Conservation (phyloP, 1,140 invertebrate species). For the Camponotus floridanus region DNA sequence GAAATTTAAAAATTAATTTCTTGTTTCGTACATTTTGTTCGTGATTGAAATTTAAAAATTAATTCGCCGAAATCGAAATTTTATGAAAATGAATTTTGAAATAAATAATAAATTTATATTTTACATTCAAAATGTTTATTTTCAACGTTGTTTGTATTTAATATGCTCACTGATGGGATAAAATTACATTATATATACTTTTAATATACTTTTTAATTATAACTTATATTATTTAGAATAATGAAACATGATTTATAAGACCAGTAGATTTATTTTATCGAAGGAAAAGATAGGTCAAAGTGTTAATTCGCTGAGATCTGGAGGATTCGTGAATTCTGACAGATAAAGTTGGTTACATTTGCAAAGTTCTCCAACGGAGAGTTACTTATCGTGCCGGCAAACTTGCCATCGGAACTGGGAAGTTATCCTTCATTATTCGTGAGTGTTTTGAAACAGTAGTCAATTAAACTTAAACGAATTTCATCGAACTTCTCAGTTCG, state of each 20-base stretch:
- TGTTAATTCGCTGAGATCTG: constrained; percentile 30
- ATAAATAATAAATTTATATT: too few species aligned
- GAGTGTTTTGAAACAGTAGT: constrained; percentile 63
- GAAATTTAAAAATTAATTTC: neutral
- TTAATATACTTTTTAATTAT: constrained; percentile 13
- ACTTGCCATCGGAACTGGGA: constrained; percentile 48
- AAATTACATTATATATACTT: neutral
- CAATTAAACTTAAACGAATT: constrained; percentile 64
- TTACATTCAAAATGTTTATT: too few species aligned
- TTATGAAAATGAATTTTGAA: neutral
- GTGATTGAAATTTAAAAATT: constrained; percentile 11
- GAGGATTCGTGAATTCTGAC: constrained; percentile 40
- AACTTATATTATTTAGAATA: constrained; percentile 5
- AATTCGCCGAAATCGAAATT: neutral
- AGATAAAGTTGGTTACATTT: constrained; percentile 55
- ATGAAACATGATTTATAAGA: constrained; percentile 16
- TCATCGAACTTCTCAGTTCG: constrained; percentile 54
- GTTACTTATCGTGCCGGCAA: constrained; percentile 56
- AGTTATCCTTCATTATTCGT: constrained; percentile 62
- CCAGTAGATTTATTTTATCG: constrained; percentile 32
- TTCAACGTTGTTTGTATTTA: too few species aligned
- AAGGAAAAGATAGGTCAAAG: constrained; percentile 26
- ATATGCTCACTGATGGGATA: neutral
- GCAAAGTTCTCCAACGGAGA: constrained; percentile 44
- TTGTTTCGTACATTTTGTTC: neutral